Conservation (phyloP, 2,888 invertebrate species). For the Drosophila subsilvestris region DNA sequence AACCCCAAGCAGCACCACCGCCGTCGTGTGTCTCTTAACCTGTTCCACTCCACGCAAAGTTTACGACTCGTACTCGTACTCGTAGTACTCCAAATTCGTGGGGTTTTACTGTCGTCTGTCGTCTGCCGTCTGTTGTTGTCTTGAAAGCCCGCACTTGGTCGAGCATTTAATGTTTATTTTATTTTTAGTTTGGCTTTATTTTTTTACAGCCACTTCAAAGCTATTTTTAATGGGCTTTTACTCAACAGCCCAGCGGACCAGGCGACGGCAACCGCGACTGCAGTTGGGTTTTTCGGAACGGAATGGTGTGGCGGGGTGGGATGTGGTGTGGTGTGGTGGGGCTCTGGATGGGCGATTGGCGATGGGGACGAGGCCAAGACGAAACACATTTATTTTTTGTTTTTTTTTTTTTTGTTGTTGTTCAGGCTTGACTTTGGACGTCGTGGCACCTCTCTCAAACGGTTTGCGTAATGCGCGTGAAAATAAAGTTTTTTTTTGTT, state of each 20-base stretch:
- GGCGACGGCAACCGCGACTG: not conserved
- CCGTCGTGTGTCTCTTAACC: not conserved
- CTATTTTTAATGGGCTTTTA: slow-evolving; percentile 77
- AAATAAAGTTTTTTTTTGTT: slow-evolving; percentile 77
- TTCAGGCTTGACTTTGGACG: slow-evolving; percentile 55
- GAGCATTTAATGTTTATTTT: slow-evolving; percentile 73
- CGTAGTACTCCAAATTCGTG: slow-evolving; percentile 34
- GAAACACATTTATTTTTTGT: slow-evolving; percentile 30
- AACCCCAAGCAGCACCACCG: not conserved
- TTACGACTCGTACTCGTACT: slow-evolving; percentile 13
- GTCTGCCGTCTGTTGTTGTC: slow-evolving; percentile 31
- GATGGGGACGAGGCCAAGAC: slow-evolving; percentile 7
- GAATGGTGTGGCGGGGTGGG: not conserved
- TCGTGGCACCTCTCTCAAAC: slow-evolving; percentile 9
- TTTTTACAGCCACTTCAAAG: slow-evolving; percentile 73
- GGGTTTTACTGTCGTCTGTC: slow-evolving; percentile 27
- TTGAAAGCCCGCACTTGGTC: slow-evolving; percentile 72
- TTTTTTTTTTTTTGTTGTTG: not conserved
- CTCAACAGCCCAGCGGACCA: slow-evolving; percentile 30
- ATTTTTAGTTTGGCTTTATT: slow-evolving; percentile 74
- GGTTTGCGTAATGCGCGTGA: slow-evolving; percentile 75
- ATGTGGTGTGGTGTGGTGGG: not conserved
- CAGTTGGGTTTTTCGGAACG: not conserved
- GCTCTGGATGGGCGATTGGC: not conserved
- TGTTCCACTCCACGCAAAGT: slow-evolving; percentile 2